A percentile compares a stretch with the other conserved stretches of the same genome.
These are phyloP conservation scores for Holothuria scabra DNA, from an alignment of 53 echinoderm and acorn worm genomes.

Conservation along the genomic window DNA sequence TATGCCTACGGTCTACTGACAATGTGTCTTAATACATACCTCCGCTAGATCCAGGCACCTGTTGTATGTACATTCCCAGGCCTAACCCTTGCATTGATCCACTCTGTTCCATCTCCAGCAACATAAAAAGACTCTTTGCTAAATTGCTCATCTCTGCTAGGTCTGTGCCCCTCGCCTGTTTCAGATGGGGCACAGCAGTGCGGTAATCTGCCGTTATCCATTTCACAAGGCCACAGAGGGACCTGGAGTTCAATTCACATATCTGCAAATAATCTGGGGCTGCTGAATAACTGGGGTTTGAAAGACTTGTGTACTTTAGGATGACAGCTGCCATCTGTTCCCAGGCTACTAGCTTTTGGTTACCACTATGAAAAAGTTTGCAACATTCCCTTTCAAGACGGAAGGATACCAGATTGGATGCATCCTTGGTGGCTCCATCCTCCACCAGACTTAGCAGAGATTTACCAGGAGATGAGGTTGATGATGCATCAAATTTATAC, in stretches of 20 bases:
- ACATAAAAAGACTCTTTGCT: slow-evolving; percentile 64
- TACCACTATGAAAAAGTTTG: slow-evolving; percentile 81
- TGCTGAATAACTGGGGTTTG: slow-evolving; percentile 37
- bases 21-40: slow-evolving; percentile 41
- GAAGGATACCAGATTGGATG: slow-evolving; percentile 50
- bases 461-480: slow-evolving; percentile 48
- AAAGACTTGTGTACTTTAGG: slow-evolving; percentile 66
- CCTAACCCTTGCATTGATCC: slow-evolving; percentile 81
- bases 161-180: slow-evolving; percentile 70
- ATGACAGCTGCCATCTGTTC: slow-evolving; percentile 65
- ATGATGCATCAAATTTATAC: too few relatives aligned
- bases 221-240: slow-evolving; percentile 86
- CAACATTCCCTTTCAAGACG: slow-evolving; percentile 75
- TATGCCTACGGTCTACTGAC: too few relatives aligned
- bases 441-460: slow-evolving; percentile 74
- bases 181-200: slow-evolving; percentile 73
- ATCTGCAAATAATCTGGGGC: slow-evolving; percentile 43
- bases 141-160: slow-evolving; percentile 59
- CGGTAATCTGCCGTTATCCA: slow-evolving; percentile 90
- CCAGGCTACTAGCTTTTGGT: slow-evolving; percentile 72
- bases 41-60: slow-evolving; percentile 47
- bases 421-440: slow-evolving; percentile 53
- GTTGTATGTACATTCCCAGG: slow-evolving; percentile 57
- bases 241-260: slow-evolving; percentile 72
- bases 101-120: slow-evolving; percentile 84